These are phyloP conservation scores for Hydrocynus forskahlii DNA, from an alignment of 2,797 vertebrate genomes.

Conservation along the genomic window DNA sequence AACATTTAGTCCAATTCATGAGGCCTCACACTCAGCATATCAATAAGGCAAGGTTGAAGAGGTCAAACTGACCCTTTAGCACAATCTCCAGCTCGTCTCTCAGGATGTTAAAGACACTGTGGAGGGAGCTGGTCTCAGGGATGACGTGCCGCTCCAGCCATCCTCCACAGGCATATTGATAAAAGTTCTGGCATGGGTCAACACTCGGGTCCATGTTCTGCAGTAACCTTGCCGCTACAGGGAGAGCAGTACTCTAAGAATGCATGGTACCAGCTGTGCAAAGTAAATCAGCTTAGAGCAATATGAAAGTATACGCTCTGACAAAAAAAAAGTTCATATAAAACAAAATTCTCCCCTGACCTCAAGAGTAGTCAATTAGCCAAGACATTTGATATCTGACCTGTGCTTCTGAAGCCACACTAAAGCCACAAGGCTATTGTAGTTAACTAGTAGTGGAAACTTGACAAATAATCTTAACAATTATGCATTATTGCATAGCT, in stretches of 20 bases:
- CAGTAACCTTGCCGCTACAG: slow-evolving; percentile 88
- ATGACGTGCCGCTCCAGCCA: slow-evolving; percentile 91
- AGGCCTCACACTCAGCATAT: background rate
- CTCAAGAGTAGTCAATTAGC: too few species aligned
- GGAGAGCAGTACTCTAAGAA: slow-evolving; percentile 1
- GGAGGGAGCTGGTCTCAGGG: slow-evolving; percentile 91
- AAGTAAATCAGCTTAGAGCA: background rate
- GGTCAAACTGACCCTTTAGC: slow-evolving; percentile 86
- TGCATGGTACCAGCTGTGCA: background rate
- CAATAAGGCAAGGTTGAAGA: background rate
- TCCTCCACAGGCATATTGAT: slow-evolving; percentile 93
- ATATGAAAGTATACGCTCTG: background rate
- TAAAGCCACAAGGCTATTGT: too few species aligned
- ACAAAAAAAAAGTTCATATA: too few species aligned
- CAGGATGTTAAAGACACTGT: slow-evolving; percentile 94
- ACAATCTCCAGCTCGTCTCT: slow-evolving; percentile 93
- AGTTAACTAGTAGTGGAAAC: too few species aligned
- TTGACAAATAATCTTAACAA: too few species aligned
- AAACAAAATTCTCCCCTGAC: too few species aligned
- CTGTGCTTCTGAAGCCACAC: too few species aligned
- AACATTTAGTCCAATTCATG: background rate
- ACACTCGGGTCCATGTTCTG: slow-evolving; percentile 89
- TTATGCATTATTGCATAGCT: too few species aligned
- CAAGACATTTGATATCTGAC: too few species aligned
- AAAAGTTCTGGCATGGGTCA: slow-evolving; percentile 93